phyloP scores from a whole-genome alignment of 2,797 vertebrate genomes.

The Pristis pectinata region DNA sequence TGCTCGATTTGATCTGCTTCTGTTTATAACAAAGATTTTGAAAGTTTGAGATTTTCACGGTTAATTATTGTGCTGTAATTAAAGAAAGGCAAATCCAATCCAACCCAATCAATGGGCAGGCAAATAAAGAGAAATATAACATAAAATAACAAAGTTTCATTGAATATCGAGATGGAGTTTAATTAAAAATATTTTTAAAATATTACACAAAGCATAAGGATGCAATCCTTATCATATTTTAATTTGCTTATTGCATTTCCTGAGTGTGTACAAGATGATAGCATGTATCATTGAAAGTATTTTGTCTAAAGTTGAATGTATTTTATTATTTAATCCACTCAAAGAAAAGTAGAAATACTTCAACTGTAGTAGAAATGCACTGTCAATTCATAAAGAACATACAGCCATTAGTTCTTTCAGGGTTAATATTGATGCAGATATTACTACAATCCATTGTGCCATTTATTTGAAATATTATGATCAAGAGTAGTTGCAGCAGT shows the following conservation, averaged over 20 bases:
- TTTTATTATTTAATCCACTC: not conserved
- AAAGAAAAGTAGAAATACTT: conserved; percentile 26
- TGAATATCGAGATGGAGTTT: not conserved
- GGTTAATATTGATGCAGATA: conserved; percentile 99
- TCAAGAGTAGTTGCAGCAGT: conserved; percentile 83
- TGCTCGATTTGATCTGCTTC: not conserved
- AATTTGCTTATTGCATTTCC: conserved; percentile 9
- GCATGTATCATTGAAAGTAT: not conserved
- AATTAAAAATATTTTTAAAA: not conserved
- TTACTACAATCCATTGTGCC: conserved; percentile 95
- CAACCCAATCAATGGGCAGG: not conserved
- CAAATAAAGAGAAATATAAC: not conserved
- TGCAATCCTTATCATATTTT: not conserved
- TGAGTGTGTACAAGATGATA: not conserved
- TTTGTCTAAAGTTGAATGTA: not conserved
- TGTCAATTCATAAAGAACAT: conserved; percentile 29
- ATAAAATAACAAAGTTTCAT: not conserved
- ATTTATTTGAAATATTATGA: conserved; percentile 99
- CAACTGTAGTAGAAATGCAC: conserved; percentile 16
- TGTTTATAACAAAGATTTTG: not conserved
- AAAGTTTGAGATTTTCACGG: not conserved
- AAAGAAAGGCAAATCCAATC: not conserved
- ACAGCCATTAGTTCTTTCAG: conserved; percentile 89
- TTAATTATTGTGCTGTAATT: not conserved
- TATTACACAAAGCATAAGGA: not conserved